A percentile compares a stretch with the other conserved stretches of the same genome.
These are phyloP conservation scores for Knipowitschia caucasica DNA, from an alignment of 2,797 vertebrate species.

Conservation along the genomic window DNA sequence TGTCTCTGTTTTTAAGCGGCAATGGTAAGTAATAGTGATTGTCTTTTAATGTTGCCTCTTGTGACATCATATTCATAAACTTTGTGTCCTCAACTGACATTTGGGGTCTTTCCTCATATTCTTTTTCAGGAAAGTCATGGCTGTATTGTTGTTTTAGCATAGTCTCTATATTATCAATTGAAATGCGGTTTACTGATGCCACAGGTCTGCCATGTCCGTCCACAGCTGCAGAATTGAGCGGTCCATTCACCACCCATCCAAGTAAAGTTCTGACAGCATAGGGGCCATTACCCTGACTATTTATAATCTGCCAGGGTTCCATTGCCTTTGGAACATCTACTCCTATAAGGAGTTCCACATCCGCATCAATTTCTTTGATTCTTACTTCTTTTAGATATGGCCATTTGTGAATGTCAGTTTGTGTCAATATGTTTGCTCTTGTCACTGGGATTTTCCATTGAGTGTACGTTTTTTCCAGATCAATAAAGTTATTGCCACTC, in stretches of 20 bases:
- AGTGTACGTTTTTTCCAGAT: neutral
- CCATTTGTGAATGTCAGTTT: conserved; percentile 1
- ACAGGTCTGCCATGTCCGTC: neutral
- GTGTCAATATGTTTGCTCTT: neutral
- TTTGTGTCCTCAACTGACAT: no score
- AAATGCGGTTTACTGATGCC: neutral
- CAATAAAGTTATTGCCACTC: neutral
- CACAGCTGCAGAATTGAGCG: neutral
- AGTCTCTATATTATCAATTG: no score
- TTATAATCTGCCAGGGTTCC: no score
- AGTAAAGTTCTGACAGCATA: neutral
- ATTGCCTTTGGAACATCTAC: no score
- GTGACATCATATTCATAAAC: neutral
- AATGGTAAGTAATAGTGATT: conserved; percentile 1
- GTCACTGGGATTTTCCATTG: neutral
- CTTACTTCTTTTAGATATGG: neutral
- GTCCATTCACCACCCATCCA: conserved; percentile 1
- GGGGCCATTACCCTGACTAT: neutral
- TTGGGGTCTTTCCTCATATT: no score
- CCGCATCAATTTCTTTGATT: no score
- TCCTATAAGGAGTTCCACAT: no score
- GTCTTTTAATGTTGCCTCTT: neutral
- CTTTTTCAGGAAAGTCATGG: no score
- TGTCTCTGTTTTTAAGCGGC: neutral
- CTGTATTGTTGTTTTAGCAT: no score